Evolutionary conservation across 1,140 invertebrate species (phyloP).

Genomic region (Caenorhabditis latens): DNA sequence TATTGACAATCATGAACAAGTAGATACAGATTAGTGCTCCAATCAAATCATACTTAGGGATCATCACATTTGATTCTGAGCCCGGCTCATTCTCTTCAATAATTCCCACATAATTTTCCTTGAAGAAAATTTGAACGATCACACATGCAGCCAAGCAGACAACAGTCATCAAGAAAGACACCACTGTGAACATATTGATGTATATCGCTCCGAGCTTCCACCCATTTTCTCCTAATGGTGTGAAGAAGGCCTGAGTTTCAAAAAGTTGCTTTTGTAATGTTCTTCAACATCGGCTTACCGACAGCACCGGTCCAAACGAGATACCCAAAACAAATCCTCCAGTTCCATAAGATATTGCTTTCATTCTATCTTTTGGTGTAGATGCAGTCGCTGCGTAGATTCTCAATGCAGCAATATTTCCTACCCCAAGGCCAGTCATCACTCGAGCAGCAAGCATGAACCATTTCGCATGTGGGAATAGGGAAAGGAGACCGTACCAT

Average conservation of each 20-base stretch:
- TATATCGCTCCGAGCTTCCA: conserved; percentile 48
- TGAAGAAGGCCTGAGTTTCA: conserved; percentile 58
- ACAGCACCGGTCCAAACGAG: conserved; percentile 63
- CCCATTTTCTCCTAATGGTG: conserved; percentile 61
- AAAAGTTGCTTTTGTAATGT: not conserved
- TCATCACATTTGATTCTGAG: conserved; percentile 58
- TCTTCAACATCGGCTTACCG: conserved; percentile 38
- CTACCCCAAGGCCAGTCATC: conserved; percentile 56
- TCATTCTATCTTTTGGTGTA: conserved; percentile 58
- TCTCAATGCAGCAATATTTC: conserved; percentile 62
- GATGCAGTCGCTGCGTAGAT: conserved; percentile 62
- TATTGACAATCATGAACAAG: conserved; percentile 55
- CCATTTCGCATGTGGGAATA: conserved; percentile 59
- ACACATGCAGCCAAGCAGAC: conserved; percentile 51
- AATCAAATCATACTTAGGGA: conserved; percentile 63
- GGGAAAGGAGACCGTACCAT: conserved; percentile 50
- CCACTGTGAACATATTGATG: conserved; percentile 65
- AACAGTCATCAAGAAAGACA: conserved; percentile 62
- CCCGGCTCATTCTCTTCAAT: conserved; percentile 61
- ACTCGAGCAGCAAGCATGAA: conserved; percentile 61
- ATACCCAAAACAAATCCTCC: conserved; percentile 64
- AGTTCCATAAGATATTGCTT: conserved; percentile 64
- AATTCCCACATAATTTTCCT: conserved; percentile 64
- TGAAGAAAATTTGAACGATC: conserved; percentile 55
- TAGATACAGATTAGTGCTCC: conserved; percentile 64